A percentile compares a stretch with the other conserved stretches of the same genome.
Conservation (phyloP, 2,797 vertebrate genomes). For the Odontamblyopus lacepedii region DNA sequence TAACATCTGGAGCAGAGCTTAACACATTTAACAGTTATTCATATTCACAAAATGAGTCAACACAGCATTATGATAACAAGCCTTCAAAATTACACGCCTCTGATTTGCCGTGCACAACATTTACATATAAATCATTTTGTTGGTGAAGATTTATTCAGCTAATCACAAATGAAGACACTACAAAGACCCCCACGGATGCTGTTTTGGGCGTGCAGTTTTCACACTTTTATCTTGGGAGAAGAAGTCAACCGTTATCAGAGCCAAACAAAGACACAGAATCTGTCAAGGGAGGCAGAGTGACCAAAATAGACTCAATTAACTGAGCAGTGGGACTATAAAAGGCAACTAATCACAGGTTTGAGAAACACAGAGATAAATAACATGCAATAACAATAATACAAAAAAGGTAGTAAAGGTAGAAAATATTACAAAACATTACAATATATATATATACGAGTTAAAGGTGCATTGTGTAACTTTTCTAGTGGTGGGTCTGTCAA, state of each 20-base stretch:
- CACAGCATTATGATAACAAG: not conserved
- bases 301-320: constrained; percentile 47
- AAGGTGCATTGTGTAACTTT: too few species aligned
- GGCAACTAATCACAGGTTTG: constrained; percentile 62
- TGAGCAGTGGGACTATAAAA: constrained; percentile 45
- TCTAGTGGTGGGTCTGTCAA: too few species aligned
- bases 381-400: too few species aligned
- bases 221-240: constrained; percentile 34
- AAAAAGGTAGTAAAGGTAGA: too few species aligned
- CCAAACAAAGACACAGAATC: constrained; percentile 39
- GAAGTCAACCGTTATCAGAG: constrained; percentile 19
- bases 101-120: not conserved
- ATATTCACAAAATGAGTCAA: not conserved
- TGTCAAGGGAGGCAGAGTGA: constrained; percentile 34
- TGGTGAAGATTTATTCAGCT: constrained; percentile 2
- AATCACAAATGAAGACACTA: constrained; percentile 11
- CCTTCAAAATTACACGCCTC: not conserved
- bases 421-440: constrained; percentile 23
- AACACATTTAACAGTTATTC: not conserved
- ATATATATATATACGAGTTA: not conserved
- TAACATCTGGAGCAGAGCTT: not conserved
- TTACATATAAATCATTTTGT: constrained; percentile 7
- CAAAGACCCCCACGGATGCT: not conserved
- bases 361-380: constrained; percentile 3
- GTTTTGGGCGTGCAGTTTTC: constrained; percentile 42